A percentile compares a stretch with the other conserved stretches of the same genome.
phyloP scores from a whole-genome alignment of 2,888 invertebrate species.

The Acronicta leporina region DNA sequence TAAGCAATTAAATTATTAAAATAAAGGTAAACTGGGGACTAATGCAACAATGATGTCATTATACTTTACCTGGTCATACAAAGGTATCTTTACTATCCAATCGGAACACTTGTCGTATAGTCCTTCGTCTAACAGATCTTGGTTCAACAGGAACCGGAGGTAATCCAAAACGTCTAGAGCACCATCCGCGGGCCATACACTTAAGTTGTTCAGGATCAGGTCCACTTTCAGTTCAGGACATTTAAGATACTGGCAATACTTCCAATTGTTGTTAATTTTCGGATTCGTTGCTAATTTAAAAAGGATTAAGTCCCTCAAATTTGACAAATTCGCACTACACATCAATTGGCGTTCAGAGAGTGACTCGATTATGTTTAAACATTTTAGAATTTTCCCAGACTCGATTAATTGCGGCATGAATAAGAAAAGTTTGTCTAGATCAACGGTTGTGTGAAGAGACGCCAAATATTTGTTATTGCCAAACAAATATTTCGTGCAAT shows the following conservation, averaged over 20 bases:
- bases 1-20: slow-evolving; percentile 46
- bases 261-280: slow-evolving; percentile 82
- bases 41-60: background rate
- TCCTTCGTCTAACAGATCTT: slow-evolving; percentile 80
- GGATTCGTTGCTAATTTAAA: slow-evolving; percentile 88
- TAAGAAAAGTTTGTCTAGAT: slow-evolving; percentile 84
- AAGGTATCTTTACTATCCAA: slow-evolving; percentile 90
- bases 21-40: background rate
- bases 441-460: slow-evolving; percentile 89
- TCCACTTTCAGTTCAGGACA: slow-evolving; percentile 85
- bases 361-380: slow-evolving; percentile 87
- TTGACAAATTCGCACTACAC: slow-evolving; percentile 86
- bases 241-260: slow-evolving; percentile 86
- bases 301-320: slow-evolving; percentile 89
- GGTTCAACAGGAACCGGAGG: slow-evolving; percentile 80
- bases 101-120: slow-evolving; percentile 82
- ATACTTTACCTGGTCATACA: slow-evolving; percentile 89
- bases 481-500: slow-evolving; percentile 86
- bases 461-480: slow-evolving; percentile 89
- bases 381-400: slow-evolving; percentile 82
- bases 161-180: slow-evolving; percentile 86
- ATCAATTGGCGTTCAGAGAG: slow-evolving; percentile 88
- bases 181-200: slow-evolving; percentile 88
- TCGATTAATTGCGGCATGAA: slow-evolving; percentile 84
- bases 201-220: slow-evolving; percentile 87